Conservation (phyloP, 2,797 vertebrate genomes). For the Manis javanica region DNA sequence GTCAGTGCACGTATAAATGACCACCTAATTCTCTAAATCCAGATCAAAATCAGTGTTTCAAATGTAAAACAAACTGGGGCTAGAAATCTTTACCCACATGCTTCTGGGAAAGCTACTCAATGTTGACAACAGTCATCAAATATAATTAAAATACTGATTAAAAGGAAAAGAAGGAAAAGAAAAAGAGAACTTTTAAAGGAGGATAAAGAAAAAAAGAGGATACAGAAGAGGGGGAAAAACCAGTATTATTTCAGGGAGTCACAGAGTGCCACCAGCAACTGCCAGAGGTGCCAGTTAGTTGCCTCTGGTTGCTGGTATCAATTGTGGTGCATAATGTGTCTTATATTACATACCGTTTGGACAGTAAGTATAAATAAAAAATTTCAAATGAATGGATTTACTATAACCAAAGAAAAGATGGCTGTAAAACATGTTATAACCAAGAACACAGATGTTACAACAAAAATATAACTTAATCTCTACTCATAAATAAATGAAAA, state of each 20-base stretch:
- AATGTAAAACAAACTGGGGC: background rate
- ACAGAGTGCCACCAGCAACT: background rate
- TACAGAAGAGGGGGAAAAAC: background rate
- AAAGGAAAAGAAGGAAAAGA: background rate
- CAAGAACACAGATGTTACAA: slow-evolving; percentile 25
- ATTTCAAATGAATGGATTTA: background rate
- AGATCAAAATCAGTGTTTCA: background rate
- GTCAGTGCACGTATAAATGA: background rate
- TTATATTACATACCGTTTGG: background rate
- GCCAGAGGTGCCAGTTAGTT: background rate
- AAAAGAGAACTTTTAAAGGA: background rate
- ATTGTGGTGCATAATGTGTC: background rate
- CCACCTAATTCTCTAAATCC: background rate
- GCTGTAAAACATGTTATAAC: slow-evolving; percentile 27
- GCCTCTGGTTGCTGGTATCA: background rate
- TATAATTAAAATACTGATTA: background rate
- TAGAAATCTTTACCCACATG: background rate
- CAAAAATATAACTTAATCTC: slow-evolving; percentile 53
- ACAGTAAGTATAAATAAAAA: background rate
- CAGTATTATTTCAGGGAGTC: background rate
- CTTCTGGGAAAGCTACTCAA: background rate
- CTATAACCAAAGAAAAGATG: background rate
- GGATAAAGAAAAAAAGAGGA: background rate
- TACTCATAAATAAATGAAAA: slow-evolving; percentile 37
- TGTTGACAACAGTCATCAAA: background rate